Conservation (phyloP, 2,888 invertebrate species). For the Apamea crenata region DNA sequence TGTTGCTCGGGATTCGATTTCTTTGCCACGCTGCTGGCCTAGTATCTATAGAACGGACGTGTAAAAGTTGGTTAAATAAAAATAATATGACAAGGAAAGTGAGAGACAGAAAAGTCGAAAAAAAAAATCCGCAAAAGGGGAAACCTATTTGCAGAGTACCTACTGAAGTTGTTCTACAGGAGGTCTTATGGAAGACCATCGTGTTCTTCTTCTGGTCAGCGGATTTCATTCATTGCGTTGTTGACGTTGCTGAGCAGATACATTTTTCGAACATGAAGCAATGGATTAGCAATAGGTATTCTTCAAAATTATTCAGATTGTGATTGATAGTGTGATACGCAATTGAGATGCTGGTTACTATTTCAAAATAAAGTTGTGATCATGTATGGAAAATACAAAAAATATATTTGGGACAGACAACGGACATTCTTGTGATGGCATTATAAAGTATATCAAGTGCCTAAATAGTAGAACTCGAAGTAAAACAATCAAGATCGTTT, state of each 20-base stretch:
- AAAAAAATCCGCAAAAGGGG: background rate
- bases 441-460: background rate
- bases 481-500: background rate
- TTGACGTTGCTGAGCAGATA: background rate
- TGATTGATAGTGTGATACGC: background rate
- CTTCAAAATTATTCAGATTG: no score
- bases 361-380: background rate
- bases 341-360: background rate
- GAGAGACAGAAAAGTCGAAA: no score
- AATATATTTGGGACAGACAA: background rate
- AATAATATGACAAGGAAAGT: background rate
- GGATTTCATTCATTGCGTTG: background rate
- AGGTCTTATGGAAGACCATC: background rate
- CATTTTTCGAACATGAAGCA: background rate
- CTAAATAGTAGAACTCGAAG: background rate
- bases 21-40: constrained; percentile 22
- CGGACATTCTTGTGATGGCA: background rate
- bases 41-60: constrained; percentile 10
- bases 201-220: background rate
- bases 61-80: constrained; percentile 16
- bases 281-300: background rate
- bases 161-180: background rate
- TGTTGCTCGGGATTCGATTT: constrained; percentile 56
- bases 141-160: background rate
- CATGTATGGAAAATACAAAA: background rate